These are phyloP conservation scores for Sebastiscus albofasciatus DNA, from an alignment of 2,797 vertebrate genomes.

Conservation along the genomic window DNA sequence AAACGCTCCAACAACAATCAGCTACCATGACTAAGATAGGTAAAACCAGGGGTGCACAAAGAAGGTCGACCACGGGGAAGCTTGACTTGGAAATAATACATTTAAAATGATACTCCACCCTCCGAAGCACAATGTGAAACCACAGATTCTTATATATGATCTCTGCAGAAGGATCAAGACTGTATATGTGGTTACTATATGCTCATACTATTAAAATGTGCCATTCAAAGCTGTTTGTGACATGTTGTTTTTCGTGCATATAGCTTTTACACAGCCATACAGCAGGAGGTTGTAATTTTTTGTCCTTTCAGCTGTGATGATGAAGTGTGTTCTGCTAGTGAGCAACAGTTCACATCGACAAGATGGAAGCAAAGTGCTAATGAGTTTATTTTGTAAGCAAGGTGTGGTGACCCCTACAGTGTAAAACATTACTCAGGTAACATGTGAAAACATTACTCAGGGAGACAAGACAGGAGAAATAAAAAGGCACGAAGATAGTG, in stretches of 20 bases:
- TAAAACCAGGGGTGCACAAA: neutral
- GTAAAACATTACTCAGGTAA: neutral
- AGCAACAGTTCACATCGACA: neutral
- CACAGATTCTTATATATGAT: constrained; percentile 51
- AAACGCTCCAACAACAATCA: constrained; percentile 11
- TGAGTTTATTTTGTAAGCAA: neutral
- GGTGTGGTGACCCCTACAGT: neutral
- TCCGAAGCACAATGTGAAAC: constrained; percentile 44
- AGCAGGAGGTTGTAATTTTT: neutral
- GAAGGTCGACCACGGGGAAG: neutral
- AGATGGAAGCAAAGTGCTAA: neutral
- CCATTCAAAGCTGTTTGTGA: constrained; percentile 50
- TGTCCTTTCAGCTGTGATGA: neutral
- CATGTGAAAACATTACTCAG: neutral
- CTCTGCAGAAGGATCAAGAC: constrained; percentile 52
- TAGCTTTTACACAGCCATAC: neutral
- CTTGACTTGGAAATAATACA: neutral
- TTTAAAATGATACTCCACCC: constrained; percentile 15
- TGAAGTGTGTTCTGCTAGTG: neutral
- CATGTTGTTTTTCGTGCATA: neutral
- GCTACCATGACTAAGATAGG: constrained; percentile 3
- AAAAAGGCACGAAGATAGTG: neutral
- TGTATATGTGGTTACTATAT: constrained; percentile 73
- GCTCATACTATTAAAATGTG: constrained; percentile 59
- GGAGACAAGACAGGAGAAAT: neutral